These are phyloP conservation scores for Smutsia gigantea DNA, from an alignment of 2,797 vertebrate species.

Conservation along the genomic window DNA sequence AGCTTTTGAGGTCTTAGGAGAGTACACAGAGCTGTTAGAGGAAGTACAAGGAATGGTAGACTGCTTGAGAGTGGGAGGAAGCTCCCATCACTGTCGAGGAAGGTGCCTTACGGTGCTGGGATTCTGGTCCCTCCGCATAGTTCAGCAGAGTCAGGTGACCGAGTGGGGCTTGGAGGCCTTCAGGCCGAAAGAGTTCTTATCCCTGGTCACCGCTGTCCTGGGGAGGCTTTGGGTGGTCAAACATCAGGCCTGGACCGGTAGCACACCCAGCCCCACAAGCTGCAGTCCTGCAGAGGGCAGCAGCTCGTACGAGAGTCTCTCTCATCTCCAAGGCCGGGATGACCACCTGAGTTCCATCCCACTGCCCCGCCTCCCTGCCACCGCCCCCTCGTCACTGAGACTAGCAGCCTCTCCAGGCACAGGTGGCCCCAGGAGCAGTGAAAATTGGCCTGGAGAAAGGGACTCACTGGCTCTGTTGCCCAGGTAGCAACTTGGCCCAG, in stretches of 20 bases:
- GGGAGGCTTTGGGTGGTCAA: neutral
- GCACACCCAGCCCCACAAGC: fast-evolving
- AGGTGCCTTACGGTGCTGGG: neutral
- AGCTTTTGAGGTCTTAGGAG: neutral
- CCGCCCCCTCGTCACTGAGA: neutral
- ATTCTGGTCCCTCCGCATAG: neutral
- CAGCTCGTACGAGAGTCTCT: neutral
- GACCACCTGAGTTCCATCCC: neutral
- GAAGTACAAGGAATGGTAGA: neutral
- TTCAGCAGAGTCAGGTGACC: neutral
- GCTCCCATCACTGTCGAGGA: neutral
- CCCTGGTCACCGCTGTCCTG: neutral
- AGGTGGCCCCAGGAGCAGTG: neutral
- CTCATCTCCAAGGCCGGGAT: neutral
- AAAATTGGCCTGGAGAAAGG: neutral
- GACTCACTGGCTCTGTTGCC: neutral
- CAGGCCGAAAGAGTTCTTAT: neutral
- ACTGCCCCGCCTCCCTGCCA: neutral
- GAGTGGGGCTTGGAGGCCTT: neutral
- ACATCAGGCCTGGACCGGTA: neutral
- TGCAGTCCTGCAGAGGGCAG: neutral
- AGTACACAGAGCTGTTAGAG: neutral
- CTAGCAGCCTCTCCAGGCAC: neutral
- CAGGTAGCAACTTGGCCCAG: neutral
- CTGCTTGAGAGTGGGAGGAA: neutral